Evolutionary conservation across 2,113 vertebrate genomes (phyloP).

Genomic region (Pelvicachromis taeniatus): DNA sequence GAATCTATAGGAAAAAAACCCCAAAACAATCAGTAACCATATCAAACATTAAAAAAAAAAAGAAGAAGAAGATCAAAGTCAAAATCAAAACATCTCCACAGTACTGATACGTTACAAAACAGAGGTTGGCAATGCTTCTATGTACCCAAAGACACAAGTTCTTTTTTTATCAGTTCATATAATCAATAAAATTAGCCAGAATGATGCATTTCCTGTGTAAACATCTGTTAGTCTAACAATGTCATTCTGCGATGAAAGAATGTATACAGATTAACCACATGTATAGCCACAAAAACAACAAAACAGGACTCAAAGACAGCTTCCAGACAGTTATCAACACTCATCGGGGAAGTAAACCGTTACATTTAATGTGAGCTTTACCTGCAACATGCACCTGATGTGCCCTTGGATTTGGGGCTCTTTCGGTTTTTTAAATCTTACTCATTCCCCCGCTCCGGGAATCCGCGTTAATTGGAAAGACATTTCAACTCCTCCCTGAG

Average conservation of each 20-base stretch:
- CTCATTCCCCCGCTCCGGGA: not conserved
- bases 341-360: not conserved
- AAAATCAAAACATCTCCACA: conserved; percentile 58
- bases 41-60: conserved; percentile 49
- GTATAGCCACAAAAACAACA: conserved; percentile 38
- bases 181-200: conserved; percentile 33
- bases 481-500: conserved; percentile 5
- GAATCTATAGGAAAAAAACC: conserved; percentile 6
- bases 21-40: conserved; percentile 33
- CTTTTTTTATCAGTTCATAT: conserved; percentile 3
- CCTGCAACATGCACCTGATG: not conserved
- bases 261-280: conserved; percentile 40
- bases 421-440: not conserved
- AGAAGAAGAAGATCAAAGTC: conserved; percentile 21
- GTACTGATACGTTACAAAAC: conserved; percentile 67
- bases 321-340: conserved; percentile 17
- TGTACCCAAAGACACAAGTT: conserved; percentile 35
- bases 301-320: conserved; percentile 40
- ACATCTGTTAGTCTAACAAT: conserved; percentile 40
- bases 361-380: conserved; percentile 5
- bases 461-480: not conserved
- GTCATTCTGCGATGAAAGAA: conserved; percentile 37
- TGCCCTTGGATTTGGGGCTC: conserved; percentile 1
- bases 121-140: conserved; percentile 47
- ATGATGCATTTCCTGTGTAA: conserved; percentile 55